These are phyloP conservation scores for Myotis davidii DNA, from an alignment of 2,113 vertebrate genomes.

Conservation along the genomic window DNA sequence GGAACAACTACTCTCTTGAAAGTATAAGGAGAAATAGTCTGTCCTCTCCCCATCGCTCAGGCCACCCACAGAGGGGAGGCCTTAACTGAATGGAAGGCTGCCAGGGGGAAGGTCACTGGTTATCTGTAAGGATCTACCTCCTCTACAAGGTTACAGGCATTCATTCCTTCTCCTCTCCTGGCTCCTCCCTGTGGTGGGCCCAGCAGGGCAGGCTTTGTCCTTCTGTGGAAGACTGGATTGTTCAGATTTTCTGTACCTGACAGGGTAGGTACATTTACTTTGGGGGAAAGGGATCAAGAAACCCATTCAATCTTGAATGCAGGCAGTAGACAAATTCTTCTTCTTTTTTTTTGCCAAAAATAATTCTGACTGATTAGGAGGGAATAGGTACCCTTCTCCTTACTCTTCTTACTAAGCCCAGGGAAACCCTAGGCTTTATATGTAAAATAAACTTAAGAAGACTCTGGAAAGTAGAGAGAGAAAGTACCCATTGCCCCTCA, in stretches of 20 bases:
- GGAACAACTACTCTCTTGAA: neutral
- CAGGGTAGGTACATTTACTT: neutral
- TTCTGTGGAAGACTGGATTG: neutral
- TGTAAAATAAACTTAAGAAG: neutral
- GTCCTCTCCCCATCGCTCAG: neutral
- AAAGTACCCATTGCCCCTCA: neutral
- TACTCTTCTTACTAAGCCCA: neutral
- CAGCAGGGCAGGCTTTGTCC: neutral
- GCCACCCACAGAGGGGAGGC: neutral
- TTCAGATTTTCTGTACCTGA: neutral
- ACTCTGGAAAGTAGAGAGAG: neutral
- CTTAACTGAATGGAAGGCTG: neutral
- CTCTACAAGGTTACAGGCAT: neutral
- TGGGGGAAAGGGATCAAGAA: neutral
- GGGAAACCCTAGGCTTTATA: neutral
- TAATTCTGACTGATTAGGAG: neutral
- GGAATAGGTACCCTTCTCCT: neutral
- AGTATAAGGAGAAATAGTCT: neutral
- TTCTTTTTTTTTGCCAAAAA: neutral
- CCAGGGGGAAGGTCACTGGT: neutral
- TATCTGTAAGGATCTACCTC: neutral
- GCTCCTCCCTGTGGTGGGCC: neutral
- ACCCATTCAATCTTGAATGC: neutral
- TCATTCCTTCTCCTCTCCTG: neutral
- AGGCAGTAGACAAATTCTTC: neutral